These are phyloP conservation scores for Sandelia bainsii DNA, from an alignment of 2,797 vertebrate genomes.

Conservation along the genomic window DNA sequence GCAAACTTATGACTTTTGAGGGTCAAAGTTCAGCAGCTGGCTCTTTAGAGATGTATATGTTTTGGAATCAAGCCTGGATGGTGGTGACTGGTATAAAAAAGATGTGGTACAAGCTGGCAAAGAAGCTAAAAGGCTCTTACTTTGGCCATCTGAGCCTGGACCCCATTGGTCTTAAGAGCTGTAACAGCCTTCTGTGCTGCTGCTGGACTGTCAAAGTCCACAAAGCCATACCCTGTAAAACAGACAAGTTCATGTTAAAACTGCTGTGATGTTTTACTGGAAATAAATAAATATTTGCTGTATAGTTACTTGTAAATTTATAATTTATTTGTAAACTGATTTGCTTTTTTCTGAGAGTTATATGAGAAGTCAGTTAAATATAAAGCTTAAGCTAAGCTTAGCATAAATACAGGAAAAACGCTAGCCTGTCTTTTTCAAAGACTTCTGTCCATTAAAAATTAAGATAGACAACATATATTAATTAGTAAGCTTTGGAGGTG, in stretches of 20 bases:
- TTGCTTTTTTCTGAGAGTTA: not conserved
- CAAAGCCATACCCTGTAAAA: conserved; percentile 92
- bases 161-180: conserved; percentile 92
- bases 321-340: too few relatives aligned
- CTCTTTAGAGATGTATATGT: conserved; percentile 21
- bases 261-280: not conserved
- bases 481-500: not conserved
- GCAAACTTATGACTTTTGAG: not conserved
- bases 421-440: not conserved
- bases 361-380: not conserved
- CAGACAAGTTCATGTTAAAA: conserved; percentile 17
- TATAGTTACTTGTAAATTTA: too few relatives aligned
- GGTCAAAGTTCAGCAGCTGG: conserved; percentile 30
- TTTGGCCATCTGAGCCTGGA: conserved; percentile 98
- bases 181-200: conserved; percentile 95
- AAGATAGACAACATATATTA: not conserved
- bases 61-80: conserved; percentile 2
- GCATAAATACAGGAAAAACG: not conserved
- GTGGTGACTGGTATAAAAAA: not conserved
- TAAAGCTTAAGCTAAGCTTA: conserved; percentile 3
- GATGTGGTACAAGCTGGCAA: not conserved
- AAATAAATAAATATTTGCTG: too few relatives aligned
- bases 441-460: not conserved
- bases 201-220: conserved; percentile 95
- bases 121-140: conserved; percentile 73